A percentile compares a stretch with the other conserved stretches of the same genome.
Evolutionary conservation across 2,888 invertebrate species (phyloP).

Genomic region (Pseudococcus longispinus): DNA sequence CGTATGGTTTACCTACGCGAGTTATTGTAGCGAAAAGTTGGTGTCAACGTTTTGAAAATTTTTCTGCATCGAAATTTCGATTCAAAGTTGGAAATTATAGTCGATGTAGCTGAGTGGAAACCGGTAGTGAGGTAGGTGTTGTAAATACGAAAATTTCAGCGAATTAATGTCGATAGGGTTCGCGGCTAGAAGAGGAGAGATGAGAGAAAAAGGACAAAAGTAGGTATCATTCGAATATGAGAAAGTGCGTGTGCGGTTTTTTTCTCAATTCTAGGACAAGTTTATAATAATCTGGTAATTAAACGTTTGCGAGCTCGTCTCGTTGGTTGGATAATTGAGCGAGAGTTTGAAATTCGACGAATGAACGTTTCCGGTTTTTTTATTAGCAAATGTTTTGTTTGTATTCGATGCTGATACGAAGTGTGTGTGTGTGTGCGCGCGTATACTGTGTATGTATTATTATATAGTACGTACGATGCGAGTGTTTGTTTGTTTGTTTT

Average conservation of each 20-base stretch:
- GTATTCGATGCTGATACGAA: background rate
- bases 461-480: too few species aligned
- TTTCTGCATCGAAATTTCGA: background rate
- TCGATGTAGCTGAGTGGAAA: background rate
- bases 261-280: background rate
- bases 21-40: background rate
- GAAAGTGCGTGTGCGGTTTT: background rate
- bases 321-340: background rate
- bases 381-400: conserved; percentile 16
- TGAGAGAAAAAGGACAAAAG: background rate
- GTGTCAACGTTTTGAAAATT: background rate
- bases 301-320: background rate
- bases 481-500: background rate
- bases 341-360: conserved; percentile 22
- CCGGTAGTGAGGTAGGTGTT: background rate
- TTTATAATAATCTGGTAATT: background rate
- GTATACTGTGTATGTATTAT: background rate
- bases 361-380: conserved; percentile 18
- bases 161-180: background rate
- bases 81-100: background rate
- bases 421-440: background rate
- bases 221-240: background rate
- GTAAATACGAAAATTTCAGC: background rate
- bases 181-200: background rate
- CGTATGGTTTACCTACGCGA: background rate